Conservation (phyloP, 2,113 vertebrate species). For the Sclerurus mexicanus region DNA sequence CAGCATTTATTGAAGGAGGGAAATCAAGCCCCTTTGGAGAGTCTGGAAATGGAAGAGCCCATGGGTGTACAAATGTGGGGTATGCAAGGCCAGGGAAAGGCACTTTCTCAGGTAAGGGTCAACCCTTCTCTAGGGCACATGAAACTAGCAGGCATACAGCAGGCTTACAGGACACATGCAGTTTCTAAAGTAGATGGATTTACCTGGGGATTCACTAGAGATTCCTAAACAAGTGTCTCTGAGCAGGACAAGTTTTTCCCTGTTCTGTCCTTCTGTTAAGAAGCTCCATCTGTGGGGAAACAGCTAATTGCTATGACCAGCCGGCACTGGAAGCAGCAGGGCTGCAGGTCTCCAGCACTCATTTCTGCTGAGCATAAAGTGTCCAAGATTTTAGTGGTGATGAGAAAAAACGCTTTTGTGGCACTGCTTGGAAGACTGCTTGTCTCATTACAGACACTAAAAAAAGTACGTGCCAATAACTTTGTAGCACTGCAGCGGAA, state of each 20-base stretch:
- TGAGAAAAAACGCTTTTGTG: neutral
- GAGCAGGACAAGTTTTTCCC: neutral
- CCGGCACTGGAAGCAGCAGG: neutral
- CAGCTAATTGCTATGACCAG: neutral
- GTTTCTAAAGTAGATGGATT: neutral
- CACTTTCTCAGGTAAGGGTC: neutral
- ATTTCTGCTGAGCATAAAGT: neutral
- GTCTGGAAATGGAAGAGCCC: neutral
- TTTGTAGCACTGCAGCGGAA: neutral
- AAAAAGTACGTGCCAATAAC: neutral
- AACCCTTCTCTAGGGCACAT: neutral
- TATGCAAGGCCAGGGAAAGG: neutral
- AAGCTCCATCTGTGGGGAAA: conserved; percentile 26
- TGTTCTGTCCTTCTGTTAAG: neutral
- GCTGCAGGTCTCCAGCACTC: neutral
- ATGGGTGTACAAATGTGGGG: fast-evolving
- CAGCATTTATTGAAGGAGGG: neutral
- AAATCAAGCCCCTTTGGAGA: neutral
- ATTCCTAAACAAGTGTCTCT: neutral
- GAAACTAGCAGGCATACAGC: neutral
- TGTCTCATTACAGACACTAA: neutral
- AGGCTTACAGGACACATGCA: neutral
- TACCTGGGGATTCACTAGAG: neutral
- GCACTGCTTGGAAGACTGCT: neutral
- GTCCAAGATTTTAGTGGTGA: neutral